These are phyloP conservation scores for Epinephelus moara DNA, from an alignment of 2,113 vertebrate species.

Conservation along the genomic window DNA sequence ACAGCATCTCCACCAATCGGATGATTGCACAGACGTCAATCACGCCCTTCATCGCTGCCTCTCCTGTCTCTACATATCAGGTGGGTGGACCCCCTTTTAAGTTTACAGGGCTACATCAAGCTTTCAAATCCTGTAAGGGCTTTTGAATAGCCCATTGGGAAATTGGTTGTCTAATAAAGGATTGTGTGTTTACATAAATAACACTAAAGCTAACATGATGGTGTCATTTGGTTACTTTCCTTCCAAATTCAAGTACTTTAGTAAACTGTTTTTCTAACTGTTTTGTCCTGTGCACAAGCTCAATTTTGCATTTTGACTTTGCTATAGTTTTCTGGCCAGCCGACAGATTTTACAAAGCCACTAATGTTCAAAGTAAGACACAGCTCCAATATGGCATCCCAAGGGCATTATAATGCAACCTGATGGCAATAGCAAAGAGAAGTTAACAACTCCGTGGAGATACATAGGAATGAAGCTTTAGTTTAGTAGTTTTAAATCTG, in stretches of 20 bases:
- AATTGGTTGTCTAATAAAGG: too few relatives aligned
- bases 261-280: too few relatives aligned
- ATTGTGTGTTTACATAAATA: not conserved
- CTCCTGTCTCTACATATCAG: conserved; percentile 99
- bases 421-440: not conserved
- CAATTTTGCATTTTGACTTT: not conserved
- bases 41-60: conserved; percentile 99
- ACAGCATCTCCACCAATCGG: conserved; percentile 99
- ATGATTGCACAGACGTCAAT: conserved; percentile 99
- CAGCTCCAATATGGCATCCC: not conserved
- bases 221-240: not conserved
- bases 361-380: conserved; percentile 9
- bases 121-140: not conserved
- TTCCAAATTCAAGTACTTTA: not conserved
- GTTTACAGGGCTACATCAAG: not conserved
- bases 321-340: not conserved
- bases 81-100: conserved; percentile 80
- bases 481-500: not conserved
- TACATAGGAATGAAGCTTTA: not conserved
- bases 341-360: conserved; percentile 3
- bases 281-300: conserved; percentile 1
- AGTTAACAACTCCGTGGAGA: not conserved
- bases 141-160: not conserved
- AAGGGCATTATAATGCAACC: not conserved
- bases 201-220: not conserved